A percentile compares a stretch with the other conserved stretches of the same genome.
Conservation (phyloP, 2,888 invertebrate species). For the Eurytoma californica region DNA sequence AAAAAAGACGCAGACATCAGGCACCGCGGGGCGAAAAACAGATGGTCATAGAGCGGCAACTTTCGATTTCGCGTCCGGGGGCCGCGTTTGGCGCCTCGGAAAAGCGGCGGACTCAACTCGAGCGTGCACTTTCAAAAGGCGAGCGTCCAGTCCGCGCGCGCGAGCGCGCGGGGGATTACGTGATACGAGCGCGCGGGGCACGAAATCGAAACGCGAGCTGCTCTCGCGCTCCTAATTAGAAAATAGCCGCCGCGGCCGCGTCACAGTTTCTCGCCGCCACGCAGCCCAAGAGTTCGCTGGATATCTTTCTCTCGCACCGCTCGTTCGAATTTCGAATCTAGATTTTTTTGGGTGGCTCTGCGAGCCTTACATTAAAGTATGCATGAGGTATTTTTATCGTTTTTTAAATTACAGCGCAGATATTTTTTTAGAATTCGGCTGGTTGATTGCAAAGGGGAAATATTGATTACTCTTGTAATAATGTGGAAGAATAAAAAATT, state of each 20-base stretch:
- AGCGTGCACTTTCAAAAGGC: not conserved
- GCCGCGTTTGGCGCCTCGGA: not conserved
- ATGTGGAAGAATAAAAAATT: too few relatives aligned
- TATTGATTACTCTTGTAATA: too few relatives aligned
- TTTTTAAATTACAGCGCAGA: too few relatives aligned
- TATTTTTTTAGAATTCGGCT: too few relatives aligned
- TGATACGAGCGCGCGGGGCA: not conserved
- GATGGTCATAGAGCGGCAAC: conserved; percentile 1
- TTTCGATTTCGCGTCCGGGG: not conserved
- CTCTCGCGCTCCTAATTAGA: conserved; percentile 30
- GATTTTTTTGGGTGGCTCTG: not conserved
- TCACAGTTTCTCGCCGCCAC: not conserved
- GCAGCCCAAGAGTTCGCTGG: not conserved
- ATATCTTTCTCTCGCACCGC: not conserved
- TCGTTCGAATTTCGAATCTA: not conserved
- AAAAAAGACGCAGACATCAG: too few relatives aligned
- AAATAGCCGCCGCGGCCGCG: conserved; percentile 5
- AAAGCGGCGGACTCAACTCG: not conserved
- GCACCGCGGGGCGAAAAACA: too few relatives aligned
- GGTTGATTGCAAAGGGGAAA: too few relatives aligned
- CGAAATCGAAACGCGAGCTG: conserved; percentile 9
- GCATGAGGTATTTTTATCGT: too few relatives aligned
- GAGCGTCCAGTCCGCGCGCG: not conserved
- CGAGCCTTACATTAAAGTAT: not conserved
- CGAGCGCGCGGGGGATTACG: not conserved